Conservation (phyloP, 2,888 invertebrate species). For the Parasteatoda lunata region DNA sequence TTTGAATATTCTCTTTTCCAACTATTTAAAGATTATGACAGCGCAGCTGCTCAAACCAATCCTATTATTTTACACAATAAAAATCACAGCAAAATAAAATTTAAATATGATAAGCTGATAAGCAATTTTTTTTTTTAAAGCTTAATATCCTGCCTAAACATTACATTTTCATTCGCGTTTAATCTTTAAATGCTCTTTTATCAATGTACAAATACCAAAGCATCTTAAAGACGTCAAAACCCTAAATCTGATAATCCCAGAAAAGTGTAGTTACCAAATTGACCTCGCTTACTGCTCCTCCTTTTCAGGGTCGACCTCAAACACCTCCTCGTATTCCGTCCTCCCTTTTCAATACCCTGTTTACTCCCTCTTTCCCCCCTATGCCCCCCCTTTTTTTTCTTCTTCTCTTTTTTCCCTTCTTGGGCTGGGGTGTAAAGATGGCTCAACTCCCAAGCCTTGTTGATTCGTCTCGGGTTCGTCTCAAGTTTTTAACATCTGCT, state of each 20-base stretch:
- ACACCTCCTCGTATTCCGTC: slow-evolving; percentile 43
- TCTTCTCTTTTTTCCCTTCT: slow-evolving; percentile 1
- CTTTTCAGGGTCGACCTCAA: slow-evolving; percentile 23
- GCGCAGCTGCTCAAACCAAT: too few species aligned
- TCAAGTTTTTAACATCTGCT: slow-evolving; percentile 40
- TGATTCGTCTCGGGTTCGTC: slow-evolving; percentile 32
- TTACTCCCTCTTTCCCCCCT: slow-evolving; percentile 13
- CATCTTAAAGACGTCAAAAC: background rate
- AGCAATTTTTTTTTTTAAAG: too few species aligned
- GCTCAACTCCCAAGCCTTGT: slow-evolving; percentile 10
- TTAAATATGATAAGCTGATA: too few species aligned
- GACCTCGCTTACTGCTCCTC: slow-evolving; percentile 25
- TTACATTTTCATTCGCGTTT: too few species aligned
- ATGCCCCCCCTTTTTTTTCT: slow-evolving; percentile 8
- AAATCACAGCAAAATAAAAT: too few species aligned
- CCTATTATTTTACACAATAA: too few species aligned
- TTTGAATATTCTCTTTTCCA: too few species aligned
- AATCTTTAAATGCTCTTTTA: too few species aligned
- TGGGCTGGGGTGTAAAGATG: background rate
- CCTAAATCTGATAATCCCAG: background rate
- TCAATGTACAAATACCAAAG: too few species aligned
- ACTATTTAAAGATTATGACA: too few species aligned
- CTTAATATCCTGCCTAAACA: too few species aligned
- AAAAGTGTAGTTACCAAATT: slow-evolving; percentile 24
- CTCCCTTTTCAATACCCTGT: slow-evolving; percentile 42